Percentiles rank a stretch among this genome's conserved stretches.
phyloP scores from a whole-genome alignment of 2,113 vertebrate species.

The Gallinago jamesoni region DNA sequence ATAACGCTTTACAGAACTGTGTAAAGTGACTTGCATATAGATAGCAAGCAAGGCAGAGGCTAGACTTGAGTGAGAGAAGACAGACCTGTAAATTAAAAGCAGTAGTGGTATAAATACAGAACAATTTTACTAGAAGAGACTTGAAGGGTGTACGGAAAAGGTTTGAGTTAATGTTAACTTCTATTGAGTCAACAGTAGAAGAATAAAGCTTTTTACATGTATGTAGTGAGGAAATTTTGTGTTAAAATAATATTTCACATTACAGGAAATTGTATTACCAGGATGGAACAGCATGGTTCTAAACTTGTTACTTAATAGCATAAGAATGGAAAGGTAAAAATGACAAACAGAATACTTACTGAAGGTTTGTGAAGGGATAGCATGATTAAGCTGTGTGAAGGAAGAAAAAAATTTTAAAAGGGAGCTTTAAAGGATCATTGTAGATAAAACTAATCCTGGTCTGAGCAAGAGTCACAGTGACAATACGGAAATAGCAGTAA shows the following conservation, averaged over 20 bases:
- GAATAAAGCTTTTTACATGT: background rate
- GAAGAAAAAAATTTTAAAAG: background rate
- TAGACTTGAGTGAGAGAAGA: background rate
- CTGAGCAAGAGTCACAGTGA: background rate
- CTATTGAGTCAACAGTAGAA: background rate
- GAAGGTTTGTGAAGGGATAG: background rate
- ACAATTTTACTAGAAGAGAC: background rate
- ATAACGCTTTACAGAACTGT: constrained; percentile 54
- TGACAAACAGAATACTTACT: background rate
- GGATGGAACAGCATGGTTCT: background rate
- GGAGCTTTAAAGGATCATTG: background rate
- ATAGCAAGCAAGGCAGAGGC: background rate
- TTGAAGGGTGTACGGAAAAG: background rate
- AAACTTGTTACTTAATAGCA: background rate
- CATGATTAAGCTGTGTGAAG: background rate
- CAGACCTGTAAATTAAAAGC: constrained; percentile 24
- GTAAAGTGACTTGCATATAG: constrained; percentile 47
- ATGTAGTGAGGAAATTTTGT: background rate
- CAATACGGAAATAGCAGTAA: background rate
- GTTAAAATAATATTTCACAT: background rate
- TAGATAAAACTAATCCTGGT: background rate
- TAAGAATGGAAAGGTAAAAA: background rate
- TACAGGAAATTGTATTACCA: background rate
- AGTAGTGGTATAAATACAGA: background rate
- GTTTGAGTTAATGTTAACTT: background rate